These are phyloP conservation scores for Venusia cambrica DNA, from an alignment of 2,888 invertebrate species.

Conservation along the genomic window DNA sequence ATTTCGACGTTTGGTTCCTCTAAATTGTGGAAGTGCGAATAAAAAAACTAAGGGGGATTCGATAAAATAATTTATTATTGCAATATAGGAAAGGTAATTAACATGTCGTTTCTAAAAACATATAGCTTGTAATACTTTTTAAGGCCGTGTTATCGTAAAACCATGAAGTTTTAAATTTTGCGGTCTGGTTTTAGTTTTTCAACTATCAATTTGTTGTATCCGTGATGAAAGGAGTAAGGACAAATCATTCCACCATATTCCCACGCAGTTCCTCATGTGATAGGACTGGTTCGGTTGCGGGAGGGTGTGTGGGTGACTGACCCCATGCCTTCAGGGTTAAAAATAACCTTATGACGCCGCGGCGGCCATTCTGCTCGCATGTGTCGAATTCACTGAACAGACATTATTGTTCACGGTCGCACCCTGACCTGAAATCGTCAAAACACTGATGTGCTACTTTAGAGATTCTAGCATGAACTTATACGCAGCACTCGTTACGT, in stretches of 20 bases:
- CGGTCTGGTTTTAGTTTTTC: too few relatives aligned
- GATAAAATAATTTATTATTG: too few relatives aligned
- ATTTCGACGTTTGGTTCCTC: too few relatives aligned
- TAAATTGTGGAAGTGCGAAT: too few relatives aligned
- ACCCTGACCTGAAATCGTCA: conserved; percentile 71
- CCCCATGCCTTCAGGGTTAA: conserved; percentile 76
- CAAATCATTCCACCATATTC: conserved; percentile 62
- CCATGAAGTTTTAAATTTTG: too few relatives aligned
- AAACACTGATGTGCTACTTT: conserved; percentile 37
- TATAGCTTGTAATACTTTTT: too few relatives aligned
- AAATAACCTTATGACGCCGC: conserved; percentile 73
- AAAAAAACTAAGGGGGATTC: too few relatives aligned
- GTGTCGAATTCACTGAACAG: conserved; percentile 79
- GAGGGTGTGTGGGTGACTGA: conserved; percentile 76
- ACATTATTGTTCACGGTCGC: conserved; percentile 78
- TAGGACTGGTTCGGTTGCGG: conserved; percentile 72
- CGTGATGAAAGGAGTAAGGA: conserved; percentile 42
- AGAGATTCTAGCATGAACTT: conserved; percentile 21
- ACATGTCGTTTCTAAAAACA: too few relatives aligned
- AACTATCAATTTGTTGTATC: too few relatives aligned
- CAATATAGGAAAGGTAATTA: too few relatives aligned
- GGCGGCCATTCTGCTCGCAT: conserved; percentile 77
- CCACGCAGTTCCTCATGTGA: conserved; percentile 77
- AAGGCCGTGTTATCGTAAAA: too few relatives aligned
- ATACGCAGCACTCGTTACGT: conserved; percentile 12